Conservation (phyloP, 2,113 vertebrate species). For the Cephalopholis sonnerati region DNA sequence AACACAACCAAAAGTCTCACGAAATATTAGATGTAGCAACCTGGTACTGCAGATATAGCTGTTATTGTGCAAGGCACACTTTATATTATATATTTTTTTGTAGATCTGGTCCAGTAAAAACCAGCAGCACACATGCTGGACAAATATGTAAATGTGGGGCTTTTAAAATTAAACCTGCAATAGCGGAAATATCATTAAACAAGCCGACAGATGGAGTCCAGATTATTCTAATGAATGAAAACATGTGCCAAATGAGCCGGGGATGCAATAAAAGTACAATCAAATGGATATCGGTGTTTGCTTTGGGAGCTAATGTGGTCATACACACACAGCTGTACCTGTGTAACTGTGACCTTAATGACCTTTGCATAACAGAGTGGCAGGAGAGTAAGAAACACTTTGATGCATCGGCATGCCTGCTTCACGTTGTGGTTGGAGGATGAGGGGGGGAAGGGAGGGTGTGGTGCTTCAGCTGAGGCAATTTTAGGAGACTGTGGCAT, state of each 20-base stretch:
- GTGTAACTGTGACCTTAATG: background rate
- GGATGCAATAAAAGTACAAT: slow-evolving; percentile 18
- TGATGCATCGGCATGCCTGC: slow-evolving; percentile 22
- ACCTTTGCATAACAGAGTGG: slow-evolving; percentile 42
- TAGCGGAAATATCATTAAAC: background rate
- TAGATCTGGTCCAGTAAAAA: background rate
- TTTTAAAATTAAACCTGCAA: slow-evolving; percentile 39
- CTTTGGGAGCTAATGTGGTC: slow-evolving; percentile 9
- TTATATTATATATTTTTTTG: background rate
- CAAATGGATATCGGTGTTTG: slow-evolving; percentile 5
- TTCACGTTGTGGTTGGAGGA: slow-evolving; percentile 6
- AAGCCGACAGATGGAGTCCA: slow-evolving; percentile 53
- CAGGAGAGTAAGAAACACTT: slow-evolving; percentile 33
- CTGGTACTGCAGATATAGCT: background rate
- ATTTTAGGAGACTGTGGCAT: slow-evolving; percentile 22
- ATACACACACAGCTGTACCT: background rate
- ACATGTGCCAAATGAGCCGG: slow-evolving; percentile 27
- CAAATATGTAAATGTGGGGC: slow-evolving; percentile 4
- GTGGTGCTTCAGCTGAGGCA: background rate
- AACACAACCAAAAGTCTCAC: too few species aligned
- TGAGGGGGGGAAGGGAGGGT: background rate
- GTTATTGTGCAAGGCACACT: too few species aligned
- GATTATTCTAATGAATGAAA: slow-evolving; percentile 37
- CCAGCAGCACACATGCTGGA: background rate
- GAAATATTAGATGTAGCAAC: background rate